These are phyloP conservation scores for Benthosema pterotum DNA, from an alignment of 2,797 vertebrate genomes.

Conservation along the genomic window DNA sequence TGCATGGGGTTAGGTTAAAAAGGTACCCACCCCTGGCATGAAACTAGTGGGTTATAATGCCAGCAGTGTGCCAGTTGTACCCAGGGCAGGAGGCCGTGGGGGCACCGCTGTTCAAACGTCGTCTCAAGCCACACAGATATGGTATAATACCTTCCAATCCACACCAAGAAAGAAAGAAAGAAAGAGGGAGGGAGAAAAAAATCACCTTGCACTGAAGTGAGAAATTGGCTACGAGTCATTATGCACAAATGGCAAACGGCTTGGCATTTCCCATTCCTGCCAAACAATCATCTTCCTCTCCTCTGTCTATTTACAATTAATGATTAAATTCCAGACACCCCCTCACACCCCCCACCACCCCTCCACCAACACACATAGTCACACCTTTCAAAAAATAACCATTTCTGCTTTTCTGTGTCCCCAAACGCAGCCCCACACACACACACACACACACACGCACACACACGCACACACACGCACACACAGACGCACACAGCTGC, in stretches of 20 bases:
- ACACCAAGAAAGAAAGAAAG: conserved; percentile 14
- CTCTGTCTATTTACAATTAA: conserved; percentile 82
- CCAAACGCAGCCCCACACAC: conserved; percentile 66
- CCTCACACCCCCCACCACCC: conserved; percentile 13
- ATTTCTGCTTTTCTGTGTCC: conserved; percentile 77
- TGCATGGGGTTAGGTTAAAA: conserved; percentile 28
- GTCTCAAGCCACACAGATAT: conserved; percentile 71
- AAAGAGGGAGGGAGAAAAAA: no score
- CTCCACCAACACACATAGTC: conserved; percentile 53
- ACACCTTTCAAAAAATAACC: conserved; percentile 3
- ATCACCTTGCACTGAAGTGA: conserved; percentile 73
- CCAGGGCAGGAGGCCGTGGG: conserved; percentile 20
- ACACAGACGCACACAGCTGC: conserved; percentile 1
- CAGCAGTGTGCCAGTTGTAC: conserved; percentile 65
- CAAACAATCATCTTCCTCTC: conserved; percentile 75
- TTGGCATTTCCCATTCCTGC: conserved; percentile 75
- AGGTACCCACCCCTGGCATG: conserved; percentile 51
- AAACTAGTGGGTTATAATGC: conserved; percentile 71
- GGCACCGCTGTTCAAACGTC: conserved; percentile 62
- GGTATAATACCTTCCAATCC: conserved; percentile 70
- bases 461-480: conserved; percentile 29
- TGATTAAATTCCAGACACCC: conserved; percentile 76
- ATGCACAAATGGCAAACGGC: conserved; percentile 75
- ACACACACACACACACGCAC: not conserved
- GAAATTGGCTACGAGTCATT: conserved; percentile 79